Evolutionary conservation across 2,888 invertebrate genomes (phyloP), one percentile per base, ranked within the genome.

Genomic region (Amphipyra tragopoginis): DNA sequence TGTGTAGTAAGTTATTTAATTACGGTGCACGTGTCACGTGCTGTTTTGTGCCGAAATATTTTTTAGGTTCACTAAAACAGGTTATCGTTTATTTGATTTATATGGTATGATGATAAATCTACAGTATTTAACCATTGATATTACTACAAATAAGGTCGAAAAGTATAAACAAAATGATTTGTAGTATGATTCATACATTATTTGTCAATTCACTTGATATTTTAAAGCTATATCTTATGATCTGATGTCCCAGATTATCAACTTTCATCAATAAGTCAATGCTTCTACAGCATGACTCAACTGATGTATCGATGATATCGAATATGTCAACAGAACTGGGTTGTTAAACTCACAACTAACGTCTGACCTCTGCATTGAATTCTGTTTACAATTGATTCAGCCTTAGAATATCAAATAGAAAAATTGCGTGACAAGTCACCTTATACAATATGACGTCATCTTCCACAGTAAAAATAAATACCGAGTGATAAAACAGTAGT

Each of bases 341-440:
- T 57, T 53, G 13, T 47, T 56, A 72, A 60, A 65, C 65, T 65
- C 65, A 65, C 71, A 65, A 56, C 65, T 70, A 63, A 75, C 7
- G 64, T 55, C 48, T 71, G 75, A 75, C 75, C 70, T 71, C 54
- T 62, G 33, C 10, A 7, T 75, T 54, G 43, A 58, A 53, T 62
- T 70, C 49, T 50, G 42, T 70, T 56, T 39, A 56, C 55, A 51
- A 48, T 44, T 29, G 5, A 33, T 55, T 69, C 38, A 61, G 38
- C n/a, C 33, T 69, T 48, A 44, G 51, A 52, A 52, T 69, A 52
- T 45, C 7, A 55, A 70, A 52, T 69, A 55, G 51, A 42, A 55
- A 61, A 69, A 52, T 36, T 43, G 11, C 62, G 48, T 74, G 75
- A 60, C 51, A 38, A 48, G 48, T 50, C 36, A 49, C n/a, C 9